Percentiles rank a stretch among this genome's conserved stretches.
Evolutionary conservation across 2,113 vertebrate species (phyloP).

Genomic region (Ceuthmochares aereus): DNA sequence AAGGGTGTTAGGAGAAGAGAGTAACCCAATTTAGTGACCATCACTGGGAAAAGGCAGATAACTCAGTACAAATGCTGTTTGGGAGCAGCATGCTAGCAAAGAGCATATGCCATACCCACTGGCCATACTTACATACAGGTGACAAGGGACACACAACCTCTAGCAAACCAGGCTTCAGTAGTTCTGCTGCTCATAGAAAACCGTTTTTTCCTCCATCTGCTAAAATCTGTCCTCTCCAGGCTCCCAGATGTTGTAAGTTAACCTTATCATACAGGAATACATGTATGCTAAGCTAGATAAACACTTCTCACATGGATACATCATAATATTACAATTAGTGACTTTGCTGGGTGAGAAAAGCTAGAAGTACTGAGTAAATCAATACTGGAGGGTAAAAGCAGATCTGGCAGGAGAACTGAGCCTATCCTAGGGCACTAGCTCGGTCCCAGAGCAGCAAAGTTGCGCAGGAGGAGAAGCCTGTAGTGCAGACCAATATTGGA

Average conservation of each 20-base stretch:
- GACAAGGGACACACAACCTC: neutral
- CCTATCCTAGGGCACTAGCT: neutral
- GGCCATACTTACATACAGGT: neutral
- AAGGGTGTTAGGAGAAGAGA: neutral
- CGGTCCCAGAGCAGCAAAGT: neutral
- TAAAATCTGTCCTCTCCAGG: neutral
- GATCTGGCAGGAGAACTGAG: neutral
- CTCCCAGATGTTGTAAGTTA: neutral
- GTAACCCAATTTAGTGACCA: neutral
- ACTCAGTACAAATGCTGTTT: neutral
- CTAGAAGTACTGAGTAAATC: neutral
- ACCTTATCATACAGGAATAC: neutral
- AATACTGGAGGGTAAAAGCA: neutral
- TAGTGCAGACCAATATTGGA: neutral
- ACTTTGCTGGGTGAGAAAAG: neutral
- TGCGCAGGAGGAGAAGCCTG: neutral
- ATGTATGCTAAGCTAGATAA: accelerated
- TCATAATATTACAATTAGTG: neutral
- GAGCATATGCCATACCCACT: neutral
- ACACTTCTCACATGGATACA: neutral
- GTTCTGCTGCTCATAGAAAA: neutral
- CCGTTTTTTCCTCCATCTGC: neutral
- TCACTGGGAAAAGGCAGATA: neutral
- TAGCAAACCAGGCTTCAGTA: neutral
- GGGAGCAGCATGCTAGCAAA: neutral